A percentile compares a stretch with the other conserved stretches of the same genome.
Evolutionary conservation across 2,888 invertebrate species (phyloP).

Genomic region (Abscondita cerata): DNA sequence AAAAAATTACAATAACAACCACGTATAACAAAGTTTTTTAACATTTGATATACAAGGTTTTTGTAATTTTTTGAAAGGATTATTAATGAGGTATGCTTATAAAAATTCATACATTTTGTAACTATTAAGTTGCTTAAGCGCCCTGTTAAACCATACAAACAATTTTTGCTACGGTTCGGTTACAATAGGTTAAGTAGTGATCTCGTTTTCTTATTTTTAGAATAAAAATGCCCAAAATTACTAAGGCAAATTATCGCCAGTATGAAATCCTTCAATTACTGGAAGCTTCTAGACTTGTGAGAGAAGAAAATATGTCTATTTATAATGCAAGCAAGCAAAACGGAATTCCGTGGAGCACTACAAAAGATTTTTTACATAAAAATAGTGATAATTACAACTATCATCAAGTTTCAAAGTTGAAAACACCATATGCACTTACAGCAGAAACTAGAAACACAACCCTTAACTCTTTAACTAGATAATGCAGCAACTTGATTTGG

Average conservation of each 20-base stretch:
- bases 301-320: slow-evolving; percentile 2
- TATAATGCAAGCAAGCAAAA: slow-evolving; percentile 5
- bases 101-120: neutral
- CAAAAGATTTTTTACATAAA: slow-evolving; percentile 9
- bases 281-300: slow-evolving; percentile 2
- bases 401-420: neutral
- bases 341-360: slow-evolving; percentile 8
- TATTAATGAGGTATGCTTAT: too few species aligned
- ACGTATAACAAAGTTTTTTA: too few species aligned
- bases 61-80: too few species aligned
- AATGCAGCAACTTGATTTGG: slow-evolving; percentile 13
- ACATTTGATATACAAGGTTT: too few species aligned
- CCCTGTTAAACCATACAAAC: neutral
- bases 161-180: neutral
- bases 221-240: slow-evolving; percentile 1
- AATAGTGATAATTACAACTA: slow-evolving; percentile 10
- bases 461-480: slow-evolving; percentile 8
- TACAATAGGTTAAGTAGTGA: slow-evolving; percentile 5
- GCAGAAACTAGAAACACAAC: slow-evolving; percentile 2
- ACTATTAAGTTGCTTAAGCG: neutral
- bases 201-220: slow-evolving; percentile 10
- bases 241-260: slow-evolving; percentile 11
- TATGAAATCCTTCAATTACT: slow-evolving; percentile 4
- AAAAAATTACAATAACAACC: too few species aligned
- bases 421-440: slow-evolving; percentile 5